phyloP scores from a whole-genome alignment of 1,140 invertebrate species.

The Meloidogyne floridensis region DNA sequence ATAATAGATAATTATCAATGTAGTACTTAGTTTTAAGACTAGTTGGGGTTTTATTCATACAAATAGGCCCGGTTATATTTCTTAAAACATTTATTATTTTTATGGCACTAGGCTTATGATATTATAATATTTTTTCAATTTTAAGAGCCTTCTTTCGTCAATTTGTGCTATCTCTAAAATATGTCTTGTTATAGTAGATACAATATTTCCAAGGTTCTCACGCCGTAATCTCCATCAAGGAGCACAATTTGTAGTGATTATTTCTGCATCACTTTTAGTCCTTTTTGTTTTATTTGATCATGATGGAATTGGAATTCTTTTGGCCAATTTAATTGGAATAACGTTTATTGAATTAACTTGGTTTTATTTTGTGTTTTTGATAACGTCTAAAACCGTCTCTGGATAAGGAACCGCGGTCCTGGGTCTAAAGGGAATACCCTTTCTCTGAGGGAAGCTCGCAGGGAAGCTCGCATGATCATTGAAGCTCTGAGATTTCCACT shows the following conservation, averaged over 20 bases:
- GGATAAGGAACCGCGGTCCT: too few relatives aligned
- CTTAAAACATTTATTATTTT: too few relatives aligned
- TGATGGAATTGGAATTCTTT: slow-evolving; percentile 55
- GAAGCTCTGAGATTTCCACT: too few relatives aligned
- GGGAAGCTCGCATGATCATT: too few relatives aligned
- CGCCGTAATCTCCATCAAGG: slow-evolving; percentile 59
- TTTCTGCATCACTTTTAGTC: slow-evolving; percentile 61
- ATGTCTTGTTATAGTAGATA: slow-evolving; percentile 52
- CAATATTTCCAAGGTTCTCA: slow-evolving; percentile 48
- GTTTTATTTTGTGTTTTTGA: not conserved
- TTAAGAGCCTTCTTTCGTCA: slow-evolving; percentile 52
- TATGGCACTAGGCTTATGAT: too few relatives aligned
- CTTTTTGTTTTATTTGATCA: slow-evolving; percentile 50
- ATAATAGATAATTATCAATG: too few relatives aligned
- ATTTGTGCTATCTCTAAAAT: slow-evolving; percentile 63
- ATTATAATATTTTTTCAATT: not conserved
- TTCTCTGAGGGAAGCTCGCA: too few relatives aligned
- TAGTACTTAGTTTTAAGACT: too few relatives aligned
- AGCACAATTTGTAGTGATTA: slow-evolving; percentile 53
- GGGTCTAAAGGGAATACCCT: too few relatives aligned
- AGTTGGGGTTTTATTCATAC: too few relatives aligned
- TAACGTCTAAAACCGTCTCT: too few relatives aligned
- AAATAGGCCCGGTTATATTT: too few relatives aligned
- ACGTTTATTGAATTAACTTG: slow-evolving; percentile 50
- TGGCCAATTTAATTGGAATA: slow-evolving; percentile 59